These are phyloP conservation scores for Morelia viridis DNA, from an alignment of 2,797 vertebrate species.

Conservation along the genomic window DNA sequence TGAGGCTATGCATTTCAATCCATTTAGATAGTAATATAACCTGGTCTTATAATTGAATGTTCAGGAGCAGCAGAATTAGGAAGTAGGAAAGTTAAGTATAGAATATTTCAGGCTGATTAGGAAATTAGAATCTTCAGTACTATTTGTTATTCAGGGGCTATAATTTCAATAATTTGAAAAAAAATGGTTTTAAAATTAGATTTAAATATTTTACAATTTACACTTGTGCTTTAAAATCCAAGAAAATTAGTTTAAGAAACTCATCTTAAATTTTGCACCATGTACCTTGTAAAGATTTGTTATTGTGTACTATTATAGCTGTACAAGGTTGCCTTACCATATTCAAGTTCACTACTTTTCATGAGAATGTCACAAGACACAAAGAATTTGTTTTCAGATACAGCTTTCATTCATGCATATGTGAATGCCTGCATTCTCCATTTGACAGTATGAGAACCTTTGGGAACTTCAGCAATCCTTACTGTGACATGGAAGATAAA, in stretches of 20 bases:
- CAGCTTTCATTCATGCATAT: background rate
- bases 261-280: background rate
- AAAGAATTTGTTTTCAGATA: background rate
- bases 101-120: background rate
- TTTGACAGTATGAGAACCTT: background rate
- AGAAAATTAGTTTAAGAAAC: background rate
- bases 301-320: too few species aligned
- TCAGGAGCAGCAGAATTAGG: background rate
- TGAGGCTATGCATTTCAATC: background rate
- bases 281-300: background rate
- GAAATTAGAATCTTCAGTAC: background rate
- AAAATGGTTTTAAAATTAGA: background rate
- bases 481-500: background rate
- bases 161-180: background rate
- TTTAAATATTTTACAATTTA: background rate
- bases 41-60: background rate
- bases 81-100: background rate
- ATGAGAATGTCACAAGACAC: background rate
- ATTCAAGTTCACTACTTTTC: background rate
- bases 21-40: background rate
- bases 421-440: background rate
- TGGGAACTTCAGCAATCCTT: background rate
- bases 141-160: background rate
- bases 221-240: background rate
- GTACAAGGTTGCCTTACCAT: background rate